Percentiles rank a stretch among this genome's conserved stretches.
phyloP scores from a whole-genome alignment of 2,888 invertebrate species.

The Caradrina kadenii region DNA sequence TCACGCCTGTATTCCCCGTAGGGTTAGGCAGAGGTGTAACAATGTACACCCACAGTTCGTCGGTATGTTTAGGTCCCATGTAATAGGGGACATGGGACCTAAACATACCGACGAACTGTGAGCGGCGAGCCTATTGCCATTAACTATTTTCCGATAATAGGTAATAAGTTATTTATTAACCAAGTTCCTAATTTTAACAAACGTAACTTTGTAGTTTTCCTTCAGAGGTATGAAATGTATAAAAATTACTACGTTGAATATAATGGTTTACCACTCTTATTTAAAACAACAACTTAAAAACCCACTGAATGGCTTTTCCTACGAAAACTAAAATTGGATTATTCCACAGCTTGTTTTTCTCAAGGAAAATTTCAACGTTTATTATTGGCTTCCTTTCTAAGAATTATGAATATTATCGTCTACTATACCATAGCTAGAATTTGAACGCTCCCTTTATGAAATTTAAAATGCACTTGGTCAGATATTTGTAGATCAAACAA shows the following conservation, averaged over 20 bases:
- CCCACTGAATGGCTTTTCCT: slow-evolving; percentile 5
- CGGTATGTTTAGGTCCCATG: too few species aligned
- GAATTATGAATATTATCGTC: slow-evolving; percentile 21
- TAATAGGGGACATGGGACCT: too few species aligned
- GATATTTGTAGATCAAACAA: slow-evolving; percentile 50
- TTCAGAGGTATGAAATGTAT: slow-evolving; percentile 1
- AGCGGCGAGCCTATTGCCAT: too few species aligned
- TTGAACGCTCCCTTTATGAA: slow-evolving; percentile 45
- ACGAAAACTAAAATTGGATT: slow-evolving; percentile 25
- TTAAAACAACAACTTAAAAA: slow-evolving; percentile 7
- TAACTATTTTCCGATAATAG: too few species aligned
- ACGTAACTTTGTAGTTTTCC: too few species aligned
- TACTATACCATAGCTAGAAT: slow-evolving; percentile 20
- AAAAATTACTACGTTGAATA: not conserved
- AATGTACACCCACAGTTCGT: too few species aligned
- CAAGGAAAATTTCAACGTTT: slow-evolving; percentile 8
- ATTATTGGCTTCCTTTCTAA: slow-evolving; percentile 20
- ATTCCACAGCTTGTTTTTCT: slow-evolving; percentile 26
- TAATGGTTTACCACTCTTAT: not conserved
- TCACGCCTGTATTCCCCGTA: too few species aligned
- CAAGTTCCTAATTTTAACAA: too few species aligned
- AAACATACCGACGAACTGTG: too few species aligned
- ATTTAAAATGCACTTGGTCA: slow-evolving; percentile 67
- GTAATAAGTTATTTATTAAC: too few species aligned
- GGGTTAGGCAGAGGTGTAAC: too few species aligned